These are phyloP conservation scores for Morinoia aosen DNA, from an alignment of 2,888 invertebrate genomes.

Conservation along the genomic window DNA sequence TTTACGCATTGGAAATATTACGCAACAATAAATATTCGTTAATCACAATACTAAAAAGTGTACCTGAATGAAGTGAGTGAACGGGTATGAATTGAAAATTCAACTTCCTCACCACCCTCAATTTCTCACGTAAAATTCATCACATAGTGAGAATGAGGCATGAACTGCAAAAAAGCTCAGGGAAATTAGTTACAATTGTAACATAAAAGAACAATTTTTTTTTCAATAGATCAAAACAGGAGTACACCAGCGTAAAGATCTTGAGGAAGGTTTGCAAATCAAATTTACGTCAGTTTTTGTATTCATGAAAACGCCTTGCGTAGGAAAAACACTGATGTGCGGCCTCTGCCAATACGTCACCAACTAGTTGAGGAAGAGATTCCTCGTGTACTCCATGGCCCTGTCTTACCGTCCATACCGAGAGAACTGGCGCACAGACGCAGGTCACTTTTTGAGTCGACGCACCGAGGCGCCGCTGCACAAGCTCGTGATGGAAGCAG, in stretches of 20 bases:
- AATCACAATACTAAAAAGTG: not conserved
- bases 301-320: not conserved
- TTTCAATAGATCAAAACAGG: not conserved
- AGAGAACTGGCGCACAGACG: not conserved
- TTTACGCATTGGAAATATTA: not conserved
- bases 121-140: not conserved
- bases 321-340: no score
- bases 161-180: not conserved
- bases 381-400: no score
- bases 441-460: not conserved
- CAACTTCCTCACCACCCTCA: not conserved
- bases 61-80: not conserved
- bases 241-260: not conserved
- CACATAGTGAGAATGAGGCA: not conserved
- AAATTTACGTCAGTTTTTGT: not conserved
- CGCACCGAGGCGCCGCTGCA: not conserved
- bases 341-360: no score
- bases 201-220: not conserved
- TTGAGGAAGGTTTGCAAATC: not conserved
- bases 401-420: no score
- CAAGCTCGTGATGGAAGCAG: not conserved
- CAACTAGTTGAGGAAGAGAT: no score
- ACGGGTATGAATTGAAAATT: not conserved
- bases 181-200: not conserved
- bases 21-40: not conserved